Evolutionary conservation across 2,113 vertebrate genomes (phyloP).

Genomic region (Paradisaea rubra): DNA sequence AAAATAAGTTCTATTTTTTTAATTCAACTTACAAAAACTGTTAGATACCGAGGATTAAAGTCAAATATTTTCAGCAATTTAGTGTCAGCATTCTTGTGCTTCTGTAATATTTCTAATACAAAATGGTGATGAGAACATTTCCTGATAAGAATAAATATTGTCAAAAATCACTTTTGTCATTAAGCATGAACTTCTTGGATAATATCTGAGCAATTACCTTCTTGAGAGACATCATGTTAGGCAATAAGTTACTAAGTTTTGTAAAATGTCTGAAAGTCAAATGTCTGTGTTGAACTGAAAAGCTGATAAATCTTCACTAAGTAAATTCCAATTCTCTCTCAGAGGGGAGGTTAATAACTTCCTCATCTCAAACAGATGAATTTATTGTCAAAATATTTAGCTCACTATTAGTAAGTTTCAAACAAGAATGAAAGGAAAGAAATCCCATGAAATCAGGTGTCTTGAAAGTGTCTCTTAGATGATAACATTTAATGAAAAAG

Average conservation of each 20-base stretch:
- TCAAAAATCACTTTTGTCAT: not conserved
- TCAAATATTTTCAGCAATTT: not conserved
- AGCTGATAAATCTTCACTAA: not conserved
- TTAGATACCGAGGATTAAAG: not conserved
- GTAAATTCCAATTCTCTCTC: not conserved
- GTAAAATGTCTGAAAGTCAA: not conserved
- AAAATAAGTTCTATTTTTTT: not conserved
- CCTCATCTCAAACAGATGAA: not conserved
- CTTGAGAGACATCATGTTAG: not conserved
- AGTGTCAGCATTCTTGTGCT: not conserved
- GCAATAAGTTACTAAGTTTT: not conserved
- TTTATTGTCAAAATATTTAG: constrained; percentile 4
- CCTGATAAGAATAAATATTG: not conserved
- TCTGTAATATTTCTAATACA: not conserved
- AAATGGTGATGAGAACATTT: not conserved
- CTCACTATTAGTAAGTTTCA: not conserved
- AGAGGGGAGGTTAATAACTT: not conserved
- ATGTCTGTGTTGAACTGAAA: not conserved
- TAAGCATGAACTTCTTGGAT: not conserved
- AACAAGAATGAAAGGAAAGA: not conserved
- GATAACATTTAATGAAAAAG: not conserved
- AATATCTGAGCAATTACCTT: not conserved
- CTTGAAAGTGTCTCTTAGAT: not conserved
- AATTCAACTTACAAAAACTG: not conserved
- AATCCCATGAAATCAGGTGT: not conserved